phyloP scores from a whole-genome alignment of 2,113 vertebrate genomes.

The Columbina picui region DNA sequence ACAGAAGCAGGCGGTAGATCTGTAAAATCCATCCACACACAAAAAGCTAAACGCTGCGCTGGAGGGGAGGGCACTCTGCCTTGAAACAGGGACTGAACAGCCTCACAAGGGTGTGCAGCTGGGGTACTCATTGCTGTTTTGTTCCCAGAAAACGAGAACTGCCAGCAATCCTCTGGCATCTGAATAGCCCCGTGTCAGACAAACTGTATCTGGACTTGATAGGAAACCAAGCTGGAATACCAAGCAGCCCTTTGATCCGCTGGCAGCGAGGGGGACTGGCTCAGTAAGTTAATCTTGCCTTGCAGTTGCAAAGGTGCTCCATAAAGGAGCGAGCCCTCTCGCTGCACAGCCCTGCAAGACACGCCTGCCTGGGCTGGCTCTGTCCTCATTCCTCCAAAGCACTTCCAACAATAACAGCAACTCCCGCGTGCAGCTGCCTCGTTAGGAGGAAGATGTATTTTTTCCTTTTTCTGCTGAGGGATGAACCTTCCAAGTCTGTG shows the following conservation, averaged over 20 bases:
- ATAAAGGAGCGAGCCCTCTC: slow-evolving; percentile 31
- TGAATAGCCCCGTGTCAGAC: slow-evolving; percentile 32
- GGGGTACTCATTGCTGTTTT: slow-evolving; percentile 47
- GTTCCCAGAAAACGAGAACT: slow-evolving; percentile 44
- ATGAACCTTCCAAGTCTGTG: neutral
- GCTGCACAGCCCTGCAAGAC: slow-evolving; percentile 31
- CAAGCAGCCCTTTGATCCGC: slow-evolving; percentile 23
- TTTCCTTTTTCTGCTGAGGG: neutral
- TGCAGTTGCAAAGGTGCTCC: slow-evolving; percentile 21
- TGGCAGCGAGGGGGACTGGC: neutral
- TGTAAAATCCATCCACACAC: slow-evolving; percentile 12
- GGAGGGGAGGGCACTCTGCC: slow-evolving; percentile 46
- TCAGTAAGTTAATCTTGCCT: neutral
- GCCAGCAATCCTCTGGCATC: slow-evolving; percentile 42
- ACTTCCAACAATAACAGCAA: slow-evolving; percentile 20
- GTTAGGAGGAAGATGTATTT: neutral
- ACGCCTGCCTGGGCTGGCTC: slow-evolving; percentile 35
- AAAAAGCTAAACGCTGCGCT: neutral
- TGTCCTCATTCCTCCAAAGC: slow-evolving; percentile 33
- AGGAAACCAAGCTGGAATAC: slow-evolving; percentile 7
- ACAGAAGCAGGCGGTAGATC: slow-evolving; percentile 8
- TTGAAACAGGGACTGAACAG: slow-evolving; percentile 23
- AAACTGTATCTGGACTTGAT: slow-evolving; percentile 27
- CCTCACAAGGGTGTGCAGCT: slow-evolving; percentile 43
- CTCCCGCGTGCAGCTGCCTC: slow-evolving; percentile 5